A percentile compares a stretch with the other conserved stretches of the same genome.
Conservation (phyloP, 1,140 invertebrate genomes). For the Drosophila repleta region DNA sequence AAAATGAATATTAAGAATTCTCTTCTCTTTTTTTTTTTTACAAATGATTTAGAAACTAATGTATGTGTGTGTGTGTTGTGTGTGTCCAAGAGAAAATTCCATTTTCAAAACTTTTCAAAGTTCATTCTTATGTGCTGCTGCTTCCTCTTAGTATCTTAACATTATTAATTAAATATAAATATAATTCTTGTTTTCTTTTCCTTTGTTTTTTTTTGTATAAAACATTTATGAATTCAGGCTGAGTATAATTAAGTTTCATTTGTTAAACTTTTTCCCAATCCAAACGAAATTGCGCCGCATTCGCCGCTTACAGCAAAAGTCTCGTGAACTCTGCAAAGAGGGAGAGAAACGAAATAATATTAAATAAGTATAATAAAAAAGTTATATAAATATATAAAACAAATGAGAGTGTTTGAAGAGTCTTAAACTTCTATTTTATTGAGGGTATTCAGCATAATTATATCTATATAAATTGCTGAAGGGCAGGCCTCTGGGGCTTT, state of each 20-base stretch:
- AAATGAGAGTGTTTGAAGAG: not conserved
- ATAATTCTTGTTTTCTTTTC: not conserved
- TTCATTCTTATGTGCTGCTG: slow-evolving; percentile 15
- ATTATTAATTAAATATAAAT: slow-evolving; percentile 44
- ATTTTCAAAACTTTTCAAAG: not conserved
- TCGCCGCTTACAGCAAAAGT: slow-evolving; percentile 85
- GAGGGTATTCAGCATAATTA: too few relatives aligned
- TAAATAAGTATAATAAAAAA: slow-evolving; percentile 14
- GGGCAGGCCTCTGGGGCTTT: slow-evolving; percentile 10
- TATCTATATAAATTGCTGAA: slow-evolving; percentile 21
- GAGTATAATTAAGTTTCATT: slow-evolving; percentile 61
- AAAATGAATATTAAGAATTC: slow-evolving; percentile 42
- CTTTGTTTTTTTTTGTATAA: slow-evolving; percentile 1
- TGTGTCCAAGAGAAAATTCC: not conserved
- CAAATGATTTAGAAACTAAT: slow-evolving; percentile 60
- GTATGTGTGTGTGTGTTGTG: slow-evolving; percentile 34
- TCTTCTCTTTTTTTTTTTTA: slow-evolving; percentile 24
- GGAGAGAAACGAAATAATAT: slow-evolving; percentile 11
- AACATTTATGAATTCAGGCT: slow-evolving; percentile 49
- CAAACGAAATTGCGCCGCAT: slow-evolving; percentile 33
- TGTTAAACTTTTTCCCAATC: slow-evolving; percentile 46
- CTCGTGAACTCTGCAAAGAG: slow-evolving; percentile 87
- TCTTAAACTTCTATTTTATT: too few relatives aligned
- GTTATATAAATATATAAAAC: too few relatives aligned
- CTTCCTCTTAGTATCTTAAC: slow-evolving; percentile 25